These are phyloP conservation scores for Petaurus breviceps DNA, from an alignment of 2,113 vertebrate genomes.

Conservation along the genomic window DNA sequence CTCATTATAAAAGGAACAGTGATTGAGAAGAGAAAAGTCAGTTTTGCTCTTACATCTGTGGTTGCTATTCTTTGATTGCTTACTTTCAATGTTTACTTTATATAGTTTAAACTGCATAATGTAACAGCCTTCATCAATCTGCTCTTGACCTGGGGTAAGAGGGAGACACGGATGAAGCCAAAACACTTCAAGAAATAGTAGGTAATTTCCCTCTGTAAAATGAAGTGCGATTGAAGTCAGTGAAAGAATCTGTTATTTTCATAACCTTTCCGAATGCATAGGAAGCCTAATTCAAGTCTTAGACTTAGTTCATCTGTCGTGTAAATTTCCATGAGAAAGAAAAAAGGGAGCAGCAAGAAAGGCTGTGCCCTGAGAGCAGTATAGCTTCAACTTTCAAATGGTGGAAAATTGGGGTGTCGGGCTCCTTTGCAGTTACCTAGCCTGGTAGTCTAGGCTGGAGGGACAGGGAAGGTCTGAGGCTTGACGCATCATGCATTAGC, in stretches of 20 bases:
- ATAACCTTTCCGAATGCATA: background rate
- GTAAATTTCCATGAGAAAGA: background rate
- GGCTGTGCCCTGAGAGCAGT: background rate
- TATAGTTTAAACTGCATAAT: background rate
- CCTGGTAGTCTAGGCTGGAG: background rate
- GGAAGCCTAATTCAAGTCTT: background rate
- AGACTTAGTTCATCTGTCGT: background rate
- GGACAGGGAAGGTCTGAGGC: background rate
- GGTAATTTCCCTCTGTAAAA: background rate
- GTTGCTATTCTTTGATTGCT: background rate
- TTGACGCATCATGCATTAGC: background rate
- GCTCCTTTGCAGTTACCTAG: background rate
- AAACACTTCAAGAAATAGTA: background rate
- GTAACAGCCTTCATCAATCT: background rate
- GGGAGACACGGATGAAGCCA: background rate
- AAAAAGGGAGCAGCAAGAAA: background rate
- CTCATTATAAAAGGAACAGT: background rate
- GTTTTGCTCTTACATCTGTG: background rate
- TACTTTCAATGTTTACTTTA: background rate
- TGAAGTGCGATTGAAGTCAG: background rate
- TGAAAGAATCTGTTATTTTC: background rate
- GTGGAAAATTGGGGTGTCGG: background rate
- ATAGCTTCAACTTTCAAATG: background rate
- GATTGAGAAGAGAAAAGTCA: background rate
- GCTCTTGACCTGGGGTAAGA: background rate